Percentiles rank a stretch among this genome's conserved stretches.
These are phyloP conservation scores for Minunthozetes semirufus DNA, from an alignment of 2,888 invertebrate species.

Conservation along the genomic window DNA sequence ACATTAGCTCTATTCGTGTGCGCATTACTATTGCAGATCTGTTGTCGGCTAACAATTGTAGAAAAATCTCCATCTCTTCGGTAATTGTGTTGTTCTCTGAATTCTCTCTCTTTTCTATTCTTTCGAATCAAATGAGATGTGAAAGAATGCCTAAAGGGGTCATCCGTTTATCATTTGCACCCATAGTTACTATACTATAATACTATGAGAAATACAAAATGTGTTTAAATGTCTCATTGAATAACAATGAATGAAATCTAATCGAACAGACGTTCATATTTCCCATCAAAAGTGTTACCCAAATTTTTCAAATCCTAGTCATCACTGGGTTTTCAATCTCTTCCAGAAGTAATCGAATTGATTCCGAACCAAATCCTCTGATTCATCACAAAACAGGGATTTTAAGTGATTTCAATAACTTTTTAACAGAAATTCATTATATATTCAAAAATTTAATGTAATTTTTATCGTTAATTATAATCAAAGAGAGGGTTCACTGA, in stretches of 20 bases:
- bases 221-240: slow-evolving; percentile 14
- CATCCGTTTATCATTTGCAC: neutral
- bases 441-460: too few species aligned
- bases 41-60: neutral
- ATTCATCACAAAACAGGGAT: neutral
- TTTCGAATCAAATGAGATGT: slow-evolving; percentile 17
- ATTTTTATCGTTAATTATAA: too few species aligned
- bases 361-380: neutral
- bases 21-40: neutral
- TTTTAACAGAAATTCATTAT: too few species aligned
- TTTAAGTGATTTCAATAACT: too few species aligned
- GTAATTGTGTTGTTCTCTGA: slow-evolving; percentile 18
- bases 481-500: too few species aligned
- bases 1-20: slow-evolving; percentile 12
- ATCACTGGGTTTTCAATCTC: neutral
- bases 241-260: slow-evolving; percentile 18
- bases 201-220: slow-evolving; percentile 20
- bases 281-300: neutral
- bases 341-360: too few species aligned
- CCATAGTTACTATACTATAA: neutral
- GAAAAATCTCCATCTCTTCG: slow-evolving; percentile 15
- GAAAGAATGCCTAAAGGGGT: slow-evolving; percentile 14
- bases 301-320: neutral
- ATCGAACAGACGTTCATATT: neutral
- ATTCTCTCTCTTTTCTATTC: slow-evolving; percentile 11